Percentiles rank a stretch among this genome's conserved stretches.
Evolutionary conservation across 2,113 vertebrate genomes (phyloP).

Genomic region (Serranochromis macrocephalus): DNA sequence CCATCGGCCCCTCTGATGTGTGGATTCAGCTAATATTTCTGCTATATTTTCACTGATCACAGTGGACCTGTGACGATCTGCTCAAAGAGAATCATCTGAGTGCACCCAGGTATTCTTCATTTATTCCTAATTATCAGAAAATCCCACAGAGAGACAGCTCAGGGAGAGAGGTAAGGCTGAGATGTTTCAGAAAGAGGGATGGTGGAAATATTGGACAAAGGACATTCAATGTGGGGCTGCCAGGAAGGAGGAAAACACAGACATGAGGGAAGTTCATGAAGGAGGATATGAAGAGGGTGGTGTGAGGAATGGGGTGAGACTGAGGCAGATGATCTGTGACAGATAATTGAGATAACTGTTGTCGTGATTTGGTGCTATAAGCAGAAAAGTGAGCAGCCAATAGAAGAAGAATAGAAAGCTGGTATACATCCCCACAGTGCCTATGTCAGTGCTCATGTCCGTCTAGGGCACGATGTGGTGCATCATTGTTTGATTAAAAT

Average conservation of each 20-base stretch:
- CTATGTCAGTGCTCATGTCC: not conserved
- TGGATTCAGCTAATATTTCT: not conserved
- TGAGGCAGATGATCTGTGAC: not conserved
- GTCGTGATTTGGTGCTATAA: not conserved
- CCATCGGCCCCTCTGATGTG: not conserved
- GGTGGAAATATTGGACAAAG: not conserved
- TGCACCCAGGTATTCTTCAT: not conserved
- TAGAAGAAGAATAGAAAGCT: not conserved
- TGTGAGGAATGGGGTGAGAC: rapidly evolving
- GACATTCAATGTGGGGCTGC: not conserved
- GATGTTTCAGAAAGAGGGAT: rapidly evolving
- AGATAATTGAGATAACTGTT: not conserved
- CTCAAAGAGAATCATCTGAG: not conserved
- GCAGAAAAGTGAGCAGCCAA: not conserved
- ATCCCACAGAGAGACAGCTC: not conserved
- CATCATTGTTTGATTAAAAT: not conserved
- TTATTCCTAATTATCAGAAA: not conserved
- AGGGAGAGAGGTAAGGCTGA: not conserved
- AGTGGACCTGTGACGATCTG: not conserved
- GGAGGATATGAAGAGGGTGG: not conserved
- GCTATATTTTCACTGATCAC: rapidly evolving
- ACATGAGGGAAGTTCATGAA: rapidly evolving
- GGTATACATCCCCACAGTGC: not conserved
- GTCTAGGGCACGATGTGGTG: not conserved
- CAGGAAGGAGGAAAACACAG: not conserved